Evolutionary conservation across 2,888 invertebrate species (phyloP), one percentile per base, ranked within the genome.

Genomic region (Drosophila fungiperda): DNA sequence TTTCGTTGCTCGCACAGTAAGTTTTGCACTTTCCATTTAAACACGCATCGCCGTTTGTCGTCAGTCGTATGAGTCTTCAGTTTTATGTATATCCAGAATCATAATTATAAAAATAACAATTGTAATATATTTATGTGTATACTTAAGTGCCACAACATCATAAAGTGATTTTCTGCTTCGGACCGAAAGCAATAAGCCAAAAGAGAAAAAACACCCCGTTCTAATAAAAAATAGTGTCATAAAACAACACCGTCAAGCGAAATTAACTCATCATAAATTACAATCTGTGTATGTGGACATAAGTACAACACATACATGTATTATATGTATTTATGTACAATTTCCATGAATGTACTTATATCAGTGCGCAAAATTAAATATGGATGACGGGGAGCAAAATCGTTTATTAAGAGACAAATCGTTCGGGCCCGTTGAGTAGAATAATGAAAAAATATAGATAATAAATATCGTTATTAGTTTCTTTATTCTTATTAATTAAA

Each of bases 11-110:
- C 86, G 88, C 85, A 82, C 86, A 86, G 85, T 88, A 89, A 86
- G 85, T 86, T 86, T 86, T 88, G 85, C 90, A 87, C 85, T 89
- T 89, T 86, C 88, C 88, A 89, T 89, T 86, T 70, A 89, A 89
- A 76, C 90, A 76, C 89, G 85, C 85, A 73, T 63, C 58, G 70
- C 40, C 68, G 65, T 55, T 36, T 40, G 33, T 59, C 63, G 55
- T 54, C 49, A 36, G 33, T 59, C 63, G 53, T 52, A 49, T 63
- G 20, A 36, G 38, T 29, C 38, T 45, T 36, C 32, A 8, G 32
- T 23, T 35, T 15, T 32, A 26, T 45, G 12, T 20, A 35, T 54
- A 33, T 11, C 49, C 40, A 62, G n/a, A 26, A 49, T 40, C 70
- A 54, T 54, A 72, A 64, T 74, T 69, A 77, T 67, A 68, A 67